Percentiles rank a stretch among this genome's conserved stretches.
phyloP scores from a whole-genome alignment of 2,797 vertebrate genomes.

The Scyliorhinus canicula region DNA sequence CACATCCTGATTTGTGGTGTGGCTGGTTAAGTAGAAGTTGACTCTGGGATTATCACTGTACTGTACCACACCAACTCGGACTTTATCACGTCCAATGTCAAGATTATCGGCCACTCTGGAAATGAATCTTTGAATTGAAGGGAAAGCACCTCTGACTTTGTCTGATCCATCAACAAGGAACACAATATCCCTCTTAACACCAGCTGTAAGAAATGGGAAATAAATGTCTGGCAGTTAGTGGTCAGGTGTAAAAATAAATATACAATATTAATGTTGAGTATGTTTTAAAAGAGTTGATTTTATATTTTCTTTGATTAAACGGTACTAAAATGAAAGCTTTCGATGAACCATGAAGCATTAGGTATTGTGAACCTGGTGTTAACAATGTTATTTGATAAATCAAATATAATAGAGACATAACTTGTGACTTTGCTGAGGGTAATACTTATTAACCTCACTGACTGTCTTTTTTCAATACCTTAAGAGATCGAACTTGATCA shows the following conservation, averaged over 20 bases:
- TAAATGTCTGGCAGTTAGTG: neutral
- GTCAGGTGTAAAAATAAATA: neutral
- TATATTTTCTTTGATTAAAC: neutral
- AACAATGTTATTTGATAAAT: neutral
- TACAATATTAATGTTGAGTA: neutral
- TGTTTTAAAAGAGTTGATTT: neutral
- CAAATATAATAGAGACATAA: neutral
- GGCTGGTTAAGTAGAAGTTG: slow-evolving; percentile 45
- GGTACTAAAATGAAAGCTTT: neutral
- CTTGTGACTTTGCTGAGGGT: neutral
- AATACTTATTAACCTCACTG: neutral
- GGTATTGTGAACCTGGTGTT: neutral
- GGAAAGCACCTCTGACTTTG: slow-evolving; percentile 40
- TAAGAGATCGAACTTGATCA: neutral
- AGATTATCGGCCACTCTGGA: slow-evolving; percentile 40
- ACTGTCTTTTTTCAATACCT: neutral
- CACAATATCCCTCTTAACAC: slow-evolving; percentile 43
- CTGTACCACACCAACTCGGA: slow-evolving; percentile 45
- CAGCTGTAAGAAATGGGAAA: neutral
- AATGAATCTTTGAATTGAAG: slow-evolving; percentile 41
- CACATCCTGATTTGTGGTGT: slow-evolving; percentile 42
- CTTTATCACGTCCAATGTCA: slow-evolving; percentile 41
- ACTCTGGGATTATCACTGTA: slow-evolving; percentile 43
- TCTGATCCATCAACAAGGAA: slow-evolving; percentile 45
- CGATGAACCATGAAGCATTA: neutral